phyloP scores from a whole-genome alignment of 1,140 invertebrate species.

The Plectrocnemia conspersa region DNA sequence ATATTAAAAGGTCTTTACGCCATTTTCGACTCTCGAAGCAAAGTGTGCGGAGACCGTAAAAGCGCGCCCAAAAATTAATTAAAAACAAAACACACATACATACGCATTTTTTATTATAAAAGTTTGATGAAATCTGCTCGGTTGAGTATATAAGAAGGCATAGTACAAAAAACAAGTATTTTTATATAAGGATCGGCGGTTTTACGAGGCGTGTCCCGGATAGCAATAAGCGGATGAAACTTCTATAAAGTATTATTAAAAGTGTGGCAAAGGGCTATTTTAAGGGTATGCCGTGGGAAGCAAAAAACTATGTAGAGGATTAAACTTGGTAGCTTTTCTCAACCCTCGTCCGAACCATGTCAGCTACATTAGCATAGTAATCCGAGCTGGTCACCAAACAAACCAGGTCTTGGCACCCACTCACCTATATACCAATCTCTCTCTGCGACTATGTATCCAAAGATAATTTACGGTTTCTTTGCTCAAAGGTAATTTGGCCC shows the following conservation, averaged over 20 bases:
- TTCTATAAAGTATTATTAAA: background rate
- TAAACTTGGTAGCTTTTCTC: background rate
- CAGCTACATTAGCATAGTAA: slow-evolving; percentile 25
- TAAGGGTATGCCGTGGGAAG: background rate
- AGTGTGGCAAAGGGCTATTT: background rate
- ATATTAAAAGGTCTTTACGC: no score
- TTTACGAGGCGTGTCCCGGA: no score
- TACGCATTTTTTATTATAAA: no score
- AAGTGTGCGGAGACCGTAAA: no score
- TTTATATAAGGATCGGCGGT: no score
- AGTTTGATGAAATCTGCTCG: no score
- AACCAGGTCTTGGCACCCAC: background rate
- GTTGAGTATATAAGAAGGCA: no score
- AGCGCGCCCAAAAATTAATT: no score
- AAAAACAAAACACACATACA: no score
- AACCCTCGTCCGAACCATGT: slow-evolving; percentile 19
- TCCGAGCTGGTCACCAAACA: slow-evolving; percentile 20
- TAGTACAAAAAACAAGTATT: no score
- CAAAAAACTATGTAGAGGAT: slow-evolving; percentile 3
- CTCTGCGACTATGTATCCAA: slow-evolving; percentile 6
- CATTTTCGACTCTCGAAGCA: no score
- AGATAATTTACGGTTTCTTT: slow-evolving; percentile 25
- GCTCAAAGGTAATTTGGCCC: background rate
- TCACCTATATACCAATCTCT: background rate
- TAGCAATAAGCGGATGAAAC: background rate